phyloP scores from a whole-genome alignment of 1,140 invertebrate genomes.

The Drosophila ananassae region DNA sequence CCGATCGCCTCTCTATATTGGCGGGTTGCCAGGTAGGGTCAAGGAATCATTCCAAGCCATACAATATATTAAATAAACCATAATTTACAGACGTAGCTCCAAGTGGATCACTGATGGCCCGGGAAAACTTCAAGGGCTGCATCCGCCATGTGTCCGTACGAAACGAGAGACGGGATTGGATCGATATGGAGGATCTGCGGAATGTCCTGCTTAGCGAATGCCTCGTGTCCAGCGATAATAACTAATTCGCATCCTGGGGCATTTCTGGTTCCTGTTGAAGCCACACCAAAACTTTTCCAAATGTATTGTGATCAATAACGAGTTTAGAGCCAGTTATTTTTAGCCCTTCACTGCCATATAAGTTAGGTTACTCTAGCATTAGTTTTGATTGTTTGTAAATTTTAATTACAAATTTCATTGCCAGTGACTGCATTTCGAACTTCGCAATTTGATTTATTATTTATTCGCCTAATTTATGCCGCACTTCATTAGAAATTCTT shows the following conservation, averaged over 20 bases:
- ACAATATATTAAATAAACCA: background rate
- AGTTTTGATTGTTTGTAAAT: slow-evolving; percentile 11
- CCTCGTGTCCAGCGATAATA: slow-evolving; percentile 75
- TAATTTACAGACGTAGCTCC: slow-evolving; percentile 86
- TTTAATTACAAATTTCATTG: slow-evolving; percentile 22
- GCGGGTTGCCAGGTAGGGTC: slow-evolving; percentile 91
- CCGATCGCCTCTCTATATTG: slow-evolving; percentile 91
- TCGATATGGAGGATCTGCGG: slow-evolving; percentile 91
- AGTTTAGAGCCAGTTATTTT: slow-evolving; percentile 61
- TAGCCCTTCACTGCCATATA: slow-evolving; percentile 76
- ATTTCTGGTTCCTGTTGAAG: slow-evolving; percentile 64
- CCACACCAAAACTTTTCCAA: slow-evolving; percentile 80
- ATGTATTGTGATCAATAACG: slow-evolving; percentile 78
- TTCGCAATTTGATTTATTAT: slow-evolving; percentile 28
- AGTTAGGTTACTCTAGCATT: slow-evolving; percentile 49
- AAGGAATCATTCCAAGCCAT: background rate
- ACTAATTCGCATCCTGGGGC: slow-evolving; percentile 29
- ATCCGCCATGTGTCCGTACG: slow-evolving; percentile 93
- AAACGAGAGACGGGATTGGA: slow-evolving; percentile 90
- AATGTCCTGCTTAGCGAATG: slow-evolving; percentile 95
- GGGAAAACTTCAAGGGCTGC: slow-evolving; percentile 95
- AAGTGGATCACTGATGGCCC: slow-evolving; percentile 87
- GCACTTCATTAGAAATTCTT: slow-evolving; percentile 16
- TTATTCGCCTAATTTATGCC: slow-evolving; percentile 28
- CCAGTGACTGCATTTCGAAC: slow-evolving; percentile 77